phyloP scores from a whole-genome alignment of 2,797 vertebrate genomes.

The Sandelia bainsii region DNA sequence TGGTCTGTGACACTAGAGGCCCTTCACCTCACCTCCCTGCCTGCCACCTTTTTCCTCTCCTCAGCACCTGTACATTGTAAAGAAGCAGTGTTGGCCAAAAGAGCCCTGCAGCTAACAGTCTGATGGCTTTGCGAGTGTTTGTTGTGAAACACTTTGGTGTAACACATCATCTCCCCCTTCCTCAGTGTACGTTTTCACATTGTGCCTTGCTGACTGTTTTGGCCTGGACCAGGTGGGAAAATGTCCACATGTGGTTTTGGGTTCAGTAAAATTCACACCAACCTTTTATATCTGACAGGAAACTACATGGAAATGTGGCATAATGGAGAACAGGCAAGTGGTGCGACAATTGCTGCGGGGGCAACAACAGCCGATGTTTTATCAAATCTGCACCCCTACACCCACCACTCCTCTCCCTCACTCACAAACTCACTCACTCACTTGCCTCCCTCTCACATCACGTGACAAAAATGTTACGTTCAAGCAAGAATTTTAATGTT shows the following conservation, averaged over 20 bases:
- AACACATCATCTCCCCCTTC: constrained; percentile 72
- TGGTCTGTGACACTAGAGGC: constrained; percentile 74
- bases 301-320: constrained; percentile 76
- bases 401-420: constrained; percentile 8
- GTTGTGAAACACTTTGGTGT: constrained; percentile 78
- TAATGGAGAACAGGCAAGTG: constrained; percentile 75
- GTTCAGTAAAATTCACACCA: constrained; percentile 84
- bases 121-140: constrained; percentile 72
- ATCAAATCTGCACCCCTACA: constrained; percentile 48
- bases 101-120: constrained; percentile 62
- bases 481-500: constrained; percentile 69
- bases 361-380: constrained; percentile 61
- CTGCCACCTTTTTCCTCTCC: constrained; percentile 55
- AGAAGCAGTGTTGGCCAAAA: constrained; percentile 66
- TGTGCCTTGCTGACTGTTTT: constrained; percentile 54
- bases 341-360: constrained; percentile 62
- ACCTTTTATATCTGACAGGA: constrained; percentile 79
- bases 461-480: constrained; percentile 61
- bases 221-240: constrained; percentile 66
- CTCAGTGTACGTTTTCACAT: constrained; percentile 61
- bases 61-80: constrained; percentile 86
- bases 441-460: constrained; percentile 38
- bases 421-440: constrained; percentile 26
- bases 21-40: constrained; percentile 64
- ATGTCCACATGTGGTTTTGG: constrained; percentile 78